Percentiles rank a stretch among this genome's conserved stretches.
These are phyloP conservation scores for Herpetotheres cachinnans DNA, from an alignment of 2,113 vertebrate genomes.

Conservation along the genomic window DNA sequence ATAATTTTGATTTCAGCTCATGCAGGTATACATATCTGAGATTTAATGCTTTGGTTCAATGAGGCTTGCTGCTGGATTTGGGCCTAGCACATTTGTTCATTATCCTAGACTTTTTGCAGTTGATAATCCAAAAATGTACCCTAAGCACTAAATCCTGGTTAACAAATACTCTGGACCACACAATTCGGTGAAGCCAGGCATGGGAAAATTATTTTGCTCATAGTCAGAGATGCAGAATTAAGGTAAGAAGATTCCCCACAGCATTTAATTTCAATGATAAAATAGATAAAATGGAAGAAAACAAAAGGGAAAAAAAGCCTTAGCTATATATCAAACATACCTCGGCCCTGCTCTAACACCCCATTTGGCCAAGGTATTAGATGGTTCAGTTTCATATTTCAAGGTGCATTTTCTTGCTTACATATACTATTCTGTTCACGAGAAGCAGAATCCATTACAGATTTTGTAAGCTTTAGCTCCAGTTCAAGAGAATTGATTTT, in stretches of 20 bases:
- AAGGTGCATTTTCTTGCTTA: neutral
- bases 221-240: neutral
- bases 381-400: neutral
- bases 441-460: neutral
- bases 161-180: neutral
- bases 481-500: neutral
- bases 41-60: neutral
- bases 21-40: neutral
- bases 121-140: neutral
- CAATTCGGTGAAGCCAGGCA: neutral
- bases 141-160: neutral
- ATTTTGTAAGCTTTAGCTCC: neutral
- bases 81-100: neutral
- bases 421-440: neutral
- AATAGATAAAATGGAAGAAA: neutral
- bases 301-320: neutral
- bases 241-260: neutral
- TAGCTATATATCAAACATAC: neutral
- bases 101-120: neutral
- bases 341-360: neutral
- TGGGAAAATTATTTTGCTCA: neutral
- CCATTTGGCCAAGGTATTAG: neutral
- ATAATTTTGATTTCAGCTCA: neutral
- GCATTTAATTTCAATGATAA: neutral
- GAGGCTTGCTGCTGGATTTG: neutral